Evolutionary conservation across 2,888 invertebrate genomes (phyloP).

Genomic region (Nomada hirtipes): DNA sequence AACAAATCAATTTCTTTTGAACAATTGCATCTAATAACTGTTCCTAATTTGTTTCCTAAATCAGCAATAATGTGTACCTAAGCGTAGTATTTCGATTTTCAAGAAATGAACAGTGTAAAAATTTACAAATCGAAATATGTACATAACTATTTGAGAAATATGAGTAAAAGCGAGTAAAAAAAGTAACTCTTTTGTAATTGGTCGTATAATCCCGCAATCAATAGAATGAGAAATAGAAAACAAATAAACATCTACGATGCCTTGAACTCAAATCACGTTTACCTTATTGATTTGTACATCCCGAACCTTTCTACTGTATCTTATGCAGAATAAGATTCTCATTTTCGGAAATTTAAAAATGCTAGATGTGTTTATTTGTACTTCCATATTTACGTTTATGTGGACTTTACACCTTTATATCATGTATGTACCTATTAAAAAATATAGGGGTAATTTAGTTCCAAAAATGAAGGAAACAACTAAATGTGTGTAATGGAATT

Average conservation of each 20-base stretch:
- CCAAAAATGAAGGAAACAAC: neutral
- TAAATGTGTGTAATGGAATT: constrained; percentile 23
- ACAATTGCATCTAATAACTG: constrained; percentile 30
- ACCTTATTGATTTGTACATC: constrained; percentile 45
- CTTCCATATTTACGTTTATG: constrained; percentile 6
- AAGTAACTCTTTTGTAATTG: constrained; percentile 43
- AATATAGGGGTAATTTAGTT: neutral
- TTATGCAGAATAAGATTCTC: constrained; percentile 4
- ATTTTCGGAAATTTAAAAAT: neutral
- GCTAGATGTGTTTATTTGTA: neutral
- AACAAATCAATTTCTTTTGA: constrained; percentile 18
- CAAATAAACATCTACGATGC: constrained; percentile 62
- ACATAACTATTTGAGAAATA: constrained; percentile 59
- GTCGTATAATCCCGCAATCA: constrained; percentile 34
- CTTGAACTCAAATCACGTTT: constrained; percentile 42
- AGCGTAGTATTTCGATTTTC: constrained; percentile 32
- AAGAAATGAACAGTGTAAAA: constrained; percentile 36
- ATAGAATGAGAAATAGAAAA: constrained; percentile 38
- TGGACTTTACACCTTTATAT: constrained; percentile 14
- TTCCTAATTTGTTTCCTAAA: constrained; percentile 27
- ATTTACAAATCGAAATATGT: constrained; percentile 48
- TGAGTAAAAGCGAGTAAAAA: constrained; percentile 26
- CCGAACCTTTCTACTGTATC: constrained; percentile 28
- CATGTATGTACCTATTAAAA: neutral
- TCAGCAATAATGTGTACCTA: constrained; percentile 26